A percentile compares a stretch with the other conserved stretches of the same genome.
Evolutionary conservation across 53 echinoderm and acorn worm species (phyloP).

Genomic region (Luidia sarsii): DNA sequence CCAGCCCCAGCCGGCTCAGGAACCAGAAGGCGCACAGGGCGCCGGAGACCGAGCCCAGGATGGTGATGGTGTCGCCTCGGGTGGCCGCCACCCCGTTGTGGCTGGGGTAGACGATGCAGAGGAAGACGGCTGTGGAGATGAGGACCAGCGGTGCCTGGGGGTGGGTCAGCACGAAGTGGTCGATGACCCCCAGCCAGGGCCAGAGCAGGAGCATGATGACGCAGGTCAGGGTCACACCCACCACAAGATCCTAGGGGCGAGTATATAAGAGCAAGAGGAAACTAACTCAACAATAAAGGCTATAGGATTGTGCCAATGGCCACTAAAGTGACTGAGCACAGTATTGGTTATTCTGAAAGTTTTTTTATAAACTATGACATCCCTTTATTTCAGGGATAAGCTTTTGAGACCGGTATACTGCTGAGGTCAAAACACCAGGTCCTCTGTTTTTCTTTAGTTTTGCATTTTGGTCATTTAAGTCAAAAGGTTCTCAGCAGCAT

Average conservation of each 20-base stretch:
- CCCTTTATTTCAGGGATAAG: too few relatives aligned
- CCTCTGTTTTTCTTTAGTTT: too few relatives aligned
- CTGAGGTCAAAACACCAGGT: too few relatives aligned
- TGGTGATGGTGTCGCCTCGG: constrained; percentile 80
- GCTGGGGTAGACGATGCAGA: constrained; percentile 75
- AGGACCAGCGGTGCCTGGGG: constrained; percentile 66
- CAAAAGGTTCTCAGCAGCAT: too few relatives aligned
- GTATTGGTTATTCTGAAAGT: too few relatives aligned
- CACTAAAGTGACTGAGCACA: too few relatives aligned
- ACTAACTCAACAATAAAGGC: not conserved
- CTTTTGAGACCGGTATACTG: too few relatives aligned
- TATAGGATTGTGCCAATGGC: not conserved
- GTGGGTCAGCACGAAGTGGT: constrained; percentile 72
- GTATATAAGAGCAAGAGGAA: constrained; percentile 1
- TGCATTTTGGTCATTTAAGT: too few relatives aligned
- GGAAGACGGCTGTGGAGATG: constrained; percentile 57
- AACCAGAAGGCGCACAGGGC: constrained; percentile 67
- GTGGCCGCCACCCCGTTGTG: constrained; percentile 80
- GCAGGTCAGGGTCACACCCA: constrained; percentile 65
- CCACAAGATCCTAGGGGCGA: constrained; percentile 79
- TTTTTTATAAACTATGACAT: too few relatives aligned
- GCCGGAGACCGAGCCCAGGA: constrained; percentile 67
- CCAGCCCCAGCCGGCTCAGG: constrained; percentile 42
- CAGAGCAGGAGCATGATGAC: constrained; percentile 66
- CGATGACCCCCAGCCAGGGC: constrained; percentile 65